A percentile compares a stretch with the other conserved stretches of the same genome.
Conservation (phyloP, 1,140 invertebrate genomes). For the Fopius arisanus region DNA sequence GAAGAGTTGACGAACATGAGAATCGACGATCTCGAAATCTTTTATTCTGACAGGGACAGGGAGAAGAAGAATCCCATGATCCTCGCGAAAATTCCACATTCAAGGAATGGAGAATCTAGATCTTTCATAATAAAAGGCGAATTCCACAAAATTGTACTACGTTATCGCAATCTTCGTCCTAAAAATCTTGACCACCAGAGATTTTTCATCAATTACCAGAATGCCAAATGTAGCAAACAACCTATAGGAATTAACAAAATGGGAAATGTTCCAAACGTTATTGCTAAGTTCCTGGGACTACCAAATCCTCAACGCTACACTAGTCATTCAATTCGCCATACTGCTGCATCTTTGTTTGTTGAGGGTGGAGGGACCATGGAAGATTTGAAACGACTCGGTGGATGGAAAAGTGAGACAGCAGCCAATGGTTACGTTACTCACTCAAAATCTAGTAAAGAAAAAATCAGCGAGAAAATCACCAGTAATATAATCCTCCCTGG, state of each 20-base stretch:
- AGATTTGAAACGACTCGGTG: not conserved
- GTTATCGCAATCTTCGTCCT: not conserved
- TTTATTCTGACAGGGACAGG: not conserved
- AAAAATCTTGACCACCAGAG: not conserved
- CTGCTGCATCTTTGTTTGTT: not conserved
- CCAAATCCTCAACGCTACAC: not conserved
- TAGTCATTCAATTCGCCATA: not conserved
- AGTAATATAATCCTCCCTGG: not conserved
- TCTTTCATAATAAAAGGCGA: not conserved
- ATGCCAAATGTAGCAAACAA: not conserved
- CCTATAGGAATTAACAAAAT: slow-evolving; percentile 12
- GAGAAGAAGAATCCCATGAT: not conserved
- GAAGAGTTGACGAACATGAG: not conserved
- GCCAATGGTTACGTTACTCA: not conserved
- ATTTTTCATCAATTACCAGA: not conserved
- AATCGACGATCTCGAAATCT: not conserved
- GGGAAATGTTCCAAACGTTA: not conserved
- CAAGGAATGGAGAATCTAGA: not conserved
- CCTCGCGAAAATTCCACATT: not conserved
- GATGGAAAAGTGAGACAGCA: not conserved
- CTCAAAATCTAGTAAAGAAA: not conserved
- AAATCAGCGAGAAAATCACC: not conserved
- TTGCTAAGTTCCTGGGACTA: slow-evolving; percentile 1
- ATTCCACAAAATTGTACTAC: not conserved
- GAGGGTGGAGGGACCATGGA: not conserved